A percentile compares a stretch with the other conserved stretches of the same genome.
Conservation (phyloP, 2,888 invertebrate species). For the Timandra comae region DNA sequence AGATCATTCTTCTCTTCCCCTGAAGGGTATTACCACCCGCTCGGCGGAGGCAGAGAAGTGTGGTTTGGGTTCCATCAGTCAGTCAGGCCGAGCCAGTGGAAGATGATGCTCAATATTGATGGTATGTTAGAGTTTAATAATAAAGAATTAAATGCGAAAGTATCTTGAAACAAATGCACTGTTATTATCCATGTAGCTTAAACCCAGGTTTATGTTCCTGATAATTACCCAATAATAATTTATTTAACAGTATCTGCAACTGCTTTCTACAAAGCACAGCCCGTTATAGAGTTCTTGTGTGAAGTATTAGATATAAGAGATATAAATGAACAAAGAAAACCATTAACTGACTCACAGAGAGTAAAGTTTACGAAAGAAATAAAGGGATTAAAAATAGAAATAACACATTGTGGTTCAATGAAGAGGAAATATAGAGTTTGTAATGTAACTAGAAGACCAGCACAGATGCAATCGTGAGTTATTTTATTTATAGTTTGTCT, state of each 20-base stretch:
- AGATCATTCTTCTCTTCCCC: conserved; percentile 99
- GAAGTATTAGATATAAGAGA: conserved; percentile 98
- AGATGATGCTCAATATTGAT: conserved; percentile 99
- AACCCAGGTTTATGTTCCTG: too few relatives aligned
- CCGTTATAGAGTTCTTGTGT: conserved; percentile 99
- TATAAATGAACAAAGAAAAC: conserved; percentile 96
- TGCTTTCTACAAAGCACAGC: conserved; percentile 99
- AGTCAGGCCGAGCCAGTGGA: conserved; percentile 99
- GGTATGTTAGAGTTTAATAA: conserved; percentile 83
- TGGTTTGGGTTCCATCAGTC: conserved; percentile 99
- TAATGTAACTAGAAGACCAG: conserved; percentile 98
- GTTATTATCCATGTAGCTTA: too few relatives aligned
- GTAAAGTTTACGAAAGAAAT: conserved; percentile 99
- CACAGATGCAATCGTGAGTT: conserved; percentile 99
- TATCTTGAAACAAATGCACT: too few relatives aligned
- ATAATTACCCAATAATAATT: too few relatives aligned
- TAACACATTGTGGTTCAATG: conserved; percentile 99
- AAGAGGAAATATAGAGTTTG: conserved; percentile 99
- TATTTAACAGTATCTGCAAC: conserved; percentile 99
- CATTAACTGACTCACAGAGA: conserved; percentile 97
- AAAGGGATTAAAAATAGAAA: conserved; percentile 99
- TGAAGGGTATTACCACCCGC: conserved; percentile 97
- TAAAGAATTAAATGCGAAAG: too few relatives aligned
- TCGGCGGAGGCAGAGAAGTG: conserved; percentile 97
- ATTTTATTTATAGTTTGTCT: not conserved